Base-by-base conservation (phyloP, 2,113 vertebrate species). In the Alexandromys fortis region DNA sequence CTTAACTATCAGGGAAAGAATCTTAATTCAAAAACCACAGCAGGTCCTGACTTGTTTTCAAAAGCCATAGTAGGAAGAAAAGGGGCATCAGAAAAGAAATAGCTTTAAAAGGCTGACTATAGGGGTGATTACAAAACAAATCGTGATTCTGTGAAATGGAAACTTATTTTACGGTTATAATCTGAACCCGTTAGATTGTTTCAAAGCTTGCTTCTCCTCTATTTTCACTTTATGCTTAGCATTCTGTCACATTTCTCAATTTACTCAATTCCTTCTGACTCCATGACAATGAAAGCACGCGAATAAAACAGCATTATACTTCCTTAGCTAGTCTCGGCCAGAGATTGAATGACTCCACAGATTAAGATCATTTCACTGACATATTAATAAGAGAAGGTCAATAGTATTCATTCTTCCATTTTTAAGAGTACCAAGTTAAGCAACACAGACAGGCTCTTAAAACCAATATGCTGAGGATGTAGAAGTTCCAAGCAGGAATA, bases 11-110 rank as follows among this genome's bases (percentile, higher is more conserved):
- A 63, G 65, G 52, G 28, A 90, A 9, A 55, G 42, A 28, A 63
- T 90, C 26, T 95, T 82, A 92, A 78, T 87, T 95, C 93, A 75
- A 93, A 95, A 95, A 61, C 2, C 24, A 73, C 45, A 94, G 87
- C 86, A 16, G 17, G 6, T 63, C 22, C 70, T 95, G 13, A 3
- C 0, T 86, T 92, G 85, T 49, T n/a, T 86, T 78, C 61, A 92
- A 82, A 92, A 77, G 9, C 16, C 45, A 85, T 21, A 90, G 10
- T 21, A 94, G 24, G 13, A 91, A 94, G 30, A 67, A 83, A 91
- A 93, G 58, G 1, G 3, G 49, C 92, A 10, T 16, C 52, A 89
- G 47, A 89, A 89, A 95, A 90, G 55, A 22, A 96, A 28, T 93
- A 72, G 79, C 35, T 47, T 42, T 26, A 93, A 93, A 67, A 67